Percentiles rank a stretch among this genome's conserved stretches.
Conservation (phyloP, 2,797 vertebrate species). For the Oreortyx pictus region DNA sequence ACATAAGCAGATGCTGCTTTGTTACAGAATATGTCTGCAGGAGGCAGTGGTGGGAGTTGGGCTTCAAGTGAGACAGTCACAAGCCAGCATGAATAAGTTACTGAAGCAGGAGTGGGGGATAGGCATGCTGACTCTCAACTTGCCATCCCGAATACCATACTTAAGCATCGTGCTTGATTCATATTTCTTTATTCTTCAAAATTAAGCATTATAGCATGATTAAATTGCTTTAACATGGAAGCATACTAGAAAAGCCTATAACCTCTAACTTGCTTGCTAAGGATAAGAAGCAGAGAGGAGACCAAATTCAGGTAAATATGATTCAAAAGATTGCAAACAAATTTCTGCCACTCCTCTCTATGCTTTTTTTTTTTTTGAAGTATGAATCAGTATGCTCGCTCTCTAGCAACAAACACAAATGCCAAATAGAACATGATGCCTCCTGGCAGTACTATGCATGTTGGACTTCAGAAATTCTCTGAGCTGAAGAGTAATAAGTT, state of each 20-base stretch:
- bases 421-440: background rate
- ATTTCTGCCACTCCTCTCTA: background rate
- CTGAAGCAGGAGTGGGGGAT: background rate
- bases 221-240: background rate
- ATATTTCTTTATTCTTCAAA: background rate
- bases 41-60: conserved; percentile 19
- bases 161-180: background rate
- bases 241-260: background rate
- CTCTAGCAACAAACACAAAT: background rate
- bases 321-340: background rate
- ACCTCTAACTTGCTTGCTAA: background rate
- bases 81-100: background rate
- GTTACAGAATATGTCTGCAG: conserved; percentile 9
- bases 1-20: conserved; percentile 8
- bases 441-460: background rate
- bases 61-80: background rate
- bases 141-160: background rate
- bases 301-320: background rate
- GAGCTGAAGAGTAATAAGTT: background rate
- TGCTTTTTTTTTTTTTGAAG: background rate
- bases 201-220: background rate
- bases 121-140: background rate
- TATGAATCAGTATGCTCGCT: background rate
- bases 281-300: background rate
- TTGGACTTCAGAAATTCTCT: background rate